phyloP scores from a whole-genome alignment of 2,797 vertebrate species.

The Sebastes wilsoni region DNA sequence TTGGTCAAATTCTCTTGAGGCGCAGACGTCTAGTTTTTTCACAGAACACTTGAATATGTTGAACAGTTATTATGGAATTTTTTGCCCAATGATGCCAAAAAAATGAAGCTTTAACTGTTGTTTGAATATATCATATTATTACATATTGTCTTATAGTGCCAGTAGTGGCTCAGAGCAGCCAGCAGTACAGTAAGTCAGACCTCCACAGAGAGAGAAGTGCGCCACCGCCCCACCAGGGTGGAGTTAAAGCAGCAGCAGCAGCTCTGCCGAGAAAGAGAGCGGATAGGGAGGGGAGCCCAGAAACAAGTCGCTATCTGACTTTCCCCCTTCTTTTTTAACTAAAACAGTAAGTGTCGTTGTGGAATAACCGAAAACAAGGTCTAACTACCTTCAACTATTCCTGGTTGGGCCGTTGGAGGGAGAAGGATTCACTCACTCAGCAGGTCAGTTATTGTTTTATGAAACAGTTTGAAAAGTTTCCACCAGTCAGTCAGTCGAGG shows the following conservation, averaged over 20 bases:
- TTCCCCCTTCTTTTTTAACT: conserved; percentile 2
- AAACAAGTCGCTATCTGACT: conserved; percentile 46
- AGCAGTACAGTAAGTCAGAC: background rate
- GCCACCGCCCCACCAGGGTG: background rate
- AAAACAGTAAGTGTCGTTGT: background rate
- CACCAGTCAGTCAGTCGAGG: conserved; percentile 11
- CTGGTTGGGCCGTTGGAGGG: conserved; percentile 11
- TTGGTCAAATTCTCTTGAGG: too few species aligned
- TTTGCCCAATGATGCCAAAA: too few species aligned
- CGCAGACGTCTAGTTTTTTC: too few species aligned
- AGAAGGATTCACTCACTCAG: conserved; percentile 49
- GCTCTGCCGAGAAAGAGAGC: conserved; percentile 42
- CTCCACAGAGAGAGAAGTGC: background rate
- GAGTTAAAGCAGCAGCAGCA: background rate
- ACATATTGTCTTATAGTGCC: too few species aligned
- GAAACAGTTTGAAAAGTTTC: conserved; percentile 60
- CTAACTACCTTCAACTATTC: background rate
- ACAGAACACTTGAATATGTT: too few species aligned
- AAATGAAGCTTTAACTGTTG: too few species aligned
- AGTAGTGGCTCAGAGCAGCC: background rate
- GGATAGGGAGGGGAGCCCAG: conserved; percentile 68
- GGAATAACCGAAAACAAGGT: background rate
- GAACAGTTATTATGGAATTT: too few species aligned
- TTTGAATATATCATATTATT: too few species aligned
- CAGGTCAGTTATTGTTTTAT: conserved; percentile 55